Evolutionary conservation across 2,113 vertebrate genomes (phyloP).

Genomic region (Crotophaga sulcirostris): DNA sequence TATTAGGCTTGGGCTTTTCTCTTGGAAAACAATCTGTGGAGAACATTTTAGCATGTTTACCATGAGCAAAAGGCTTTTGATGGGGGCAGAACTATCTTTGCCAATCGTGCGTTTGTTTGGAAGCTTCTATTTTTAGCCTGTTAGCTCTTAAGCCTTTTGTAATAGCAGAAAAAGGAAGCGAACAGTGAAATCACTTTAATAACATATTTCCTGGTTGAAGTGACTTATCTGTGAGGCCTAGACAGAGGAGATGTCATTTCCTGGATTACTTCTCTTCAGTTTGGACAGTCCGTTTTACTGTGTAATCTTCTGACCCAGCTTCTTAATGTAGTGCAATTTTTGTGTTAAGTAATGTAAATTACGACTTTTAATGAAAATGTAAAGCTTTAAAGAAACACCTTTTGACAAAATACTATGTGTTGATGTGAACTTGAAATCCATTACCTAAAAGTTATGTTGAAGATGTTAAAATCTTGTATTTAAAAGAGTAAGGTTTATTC

Average conservation of each 20-base stretch:
- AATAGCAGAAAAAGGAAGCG: slow-evolving; percentile 75
- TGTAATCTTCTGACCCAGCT: background rate
- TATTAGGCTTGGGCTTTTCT: background rate
- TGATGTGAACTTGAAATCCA: background rate
- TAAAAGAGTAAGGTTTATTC: background rate
- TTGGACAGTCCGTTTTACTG: background rate
- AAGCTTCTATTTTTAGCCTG: slow-evolving; percentile 47
- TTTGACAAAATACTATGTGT: background rate
- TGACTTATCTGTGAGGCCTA: slow-evolving; percentile 74
- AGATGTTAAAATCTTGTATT: background rate
- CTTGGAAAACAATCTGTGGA: background rate
- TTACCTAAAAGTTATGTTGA: background rate
- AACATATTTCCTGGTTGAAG: slow-evolving; percentile 76
- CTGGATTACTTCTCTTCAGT: slow-evolving; percentile 72
- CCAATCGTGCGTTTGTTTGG: background rate
- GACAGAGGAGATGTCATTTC: slow-evolving; percentile 80
- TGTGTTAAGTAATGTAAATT: background rate
- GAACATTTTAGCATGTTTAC: background rate
- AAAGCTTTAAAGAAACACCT: background rate
- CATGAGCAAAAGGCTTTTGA: background rate
- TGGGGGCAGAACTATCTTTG: background rate
- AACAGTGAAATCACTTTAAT: slow-evolving; percentile 77
- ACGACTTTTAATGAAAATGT: background rate
- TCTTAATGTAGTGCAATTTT: background rate
- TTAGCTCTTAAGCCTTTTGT: slow-evolving; percentile 49